Evolutionary conservation across 2,888 invertebrate genomes (phyloP), one percentile per base, ranked within the genome.

Genomic region (Latrodectus hesperus): DNA sequence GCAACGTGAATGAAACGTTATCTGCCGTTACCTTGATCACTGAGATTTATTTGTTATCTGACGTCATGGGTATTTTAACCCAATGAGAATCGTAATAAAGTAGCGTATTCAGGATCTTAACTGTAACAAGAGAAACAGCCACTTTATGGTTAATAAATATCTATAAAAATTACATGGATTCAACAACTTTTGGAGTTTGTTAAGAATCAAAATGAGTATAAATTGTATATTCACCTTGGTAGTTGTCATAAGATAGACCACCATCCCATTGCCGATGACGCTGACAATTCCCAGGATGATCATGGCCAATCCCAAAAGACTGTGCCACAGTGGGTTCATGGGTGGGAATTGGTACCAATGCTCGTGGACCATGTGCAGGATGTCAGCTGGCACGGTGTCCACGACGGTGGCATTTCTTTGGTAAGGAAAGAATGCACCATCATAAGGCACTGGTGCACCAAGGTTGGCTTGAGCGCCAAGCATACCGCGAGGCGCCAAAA

Each of bases 291-390:
- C 96, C 52, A 90, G 68, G 22, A 90, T 52, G 65, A 90, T 85
- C 89, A 90, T 89, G 88, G 95, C 94, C 91, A 96, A 95, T 78
- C 96, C 96, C 51, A 97, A 93, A 77, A 96, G 94, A 90, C 95
- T 96, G 92, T 96, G 96, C 97, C 97, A 97, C 79, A 97, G 93
- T 38, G 96, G 96, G 92, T 97, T 96, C 95, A 97, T 94, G 22
- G 97, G 96, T 88, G 96, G 95, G 91, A 95, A 97, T 92, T 96
- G 96, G 92, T 96, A 96, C 97, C 97, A 96, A 92, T 96, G 95
- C 68, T 96, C 93, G 92, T 96, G 95, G 90, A 96, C 93, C 93
- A 96, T 93, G 92, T 95, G 95, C 90, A 95, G 93, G 95, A 96
- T 95, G 76, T 96, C 96, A 22, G 95, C 94, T 52, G 94, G 94